Conservation (phyloP, 2,888 invertebrate species). For the Plebejus melissa region DNA sequence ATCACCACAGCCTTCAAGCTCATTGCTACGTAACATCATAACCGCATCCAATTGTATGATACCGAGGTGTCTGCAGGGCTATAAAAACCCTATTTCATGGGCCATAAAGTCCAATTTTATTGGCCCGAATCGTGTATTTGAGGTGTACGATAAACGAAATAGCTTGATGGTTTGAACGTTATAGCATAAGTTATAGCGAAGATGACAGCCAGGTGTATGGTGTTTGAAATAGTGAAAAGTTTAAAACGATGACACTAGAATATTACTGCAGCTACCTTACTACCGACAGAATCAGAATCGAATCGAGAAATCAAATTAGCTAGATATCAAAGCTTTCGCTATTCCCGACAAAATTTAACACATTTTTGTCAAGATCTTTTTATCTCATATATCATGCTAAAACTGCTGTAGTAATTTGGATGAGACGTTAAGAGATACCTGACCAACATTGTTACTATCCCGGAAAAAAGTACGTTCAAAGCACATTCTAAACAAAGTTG, state of each 20-base stretch:
- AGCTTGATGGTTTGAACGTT: slow-evolving; percentile 23
- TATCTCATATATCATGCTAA: no score
- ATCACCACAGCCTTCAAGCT: slow-evolving; percentile 18
- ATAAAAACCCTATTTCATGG: slow-evolving; percentile 12
- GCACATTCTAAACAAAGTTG: not conserved
- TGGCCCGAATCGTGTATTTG: slow-evolving; percentile 27
- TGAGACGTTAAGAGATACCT: no score
- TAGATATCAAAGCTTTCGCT: no score
- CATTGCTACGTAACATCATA: slow-evolving; percentile 28
- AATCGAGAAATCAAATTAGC: no score
- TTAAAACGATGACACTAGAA: not conserved
- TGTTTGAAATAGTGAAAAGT: not conserved
- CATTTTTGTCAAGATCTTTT: no score
- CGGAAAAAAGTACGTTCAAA: not conserved
- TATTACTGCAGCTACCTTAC: no score
- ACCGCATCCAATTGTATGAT: slow-evolving; percentile 59
- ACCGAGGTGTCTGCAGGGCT: slow-evolving; percentile 51
- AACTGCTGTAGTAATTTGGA: no score
- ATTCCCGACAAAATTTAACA: no score
- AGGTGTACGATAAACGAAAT: slow-evolving; percentile 31
- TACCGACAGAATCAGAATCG: no score
- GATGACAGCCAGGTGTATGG: not conserved
- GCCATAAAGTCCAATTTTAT: slow-evolving; percentile 12
- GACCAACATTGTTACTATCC: no score
- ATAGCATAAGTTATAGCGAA: not conserved